phyloP scores from a whole-genome alignment of 23 tunicate species.

The Trididemnum miniatum region DNA sequence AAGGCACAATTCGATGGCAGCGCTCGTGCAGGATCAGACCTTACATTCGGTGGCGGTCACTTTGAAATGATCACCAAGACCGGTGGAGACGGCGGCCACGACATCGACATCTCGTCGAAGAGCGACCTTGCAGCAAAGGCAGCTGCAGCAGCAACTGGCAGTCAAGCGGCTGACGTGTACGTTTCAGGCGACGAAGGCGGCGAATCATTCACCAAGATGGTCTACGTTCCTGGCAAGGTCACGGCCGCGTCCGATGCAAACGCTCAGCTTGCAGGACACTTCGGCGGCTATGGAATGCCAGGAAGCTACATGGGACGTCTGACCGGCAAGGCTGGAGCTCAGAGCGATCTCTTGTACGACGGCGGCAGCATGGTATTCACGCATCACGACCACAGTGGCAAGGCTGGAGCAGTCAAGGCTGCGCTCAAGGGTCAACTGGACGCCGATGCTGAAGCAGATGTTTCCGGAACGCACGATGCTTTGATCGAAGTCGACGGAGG shows the following conservation, averaged over 20 bases:
- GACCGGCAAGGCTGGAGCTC: not conserved
- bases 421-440: constrained; percentile 7
- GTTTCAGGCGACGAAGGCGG: not conserved
- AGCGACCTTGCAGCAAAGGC: constrained; percentile 8
- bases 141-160: constrained; percentile 19
- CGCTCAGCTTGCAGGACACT: not conserved
- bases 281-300: constrained; percentile 7
- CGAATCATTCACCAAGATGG: not conserved
- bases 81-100: not conserved
- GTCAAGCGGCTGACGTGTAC: not conserved
- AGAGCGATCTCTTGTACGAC: constrained; percentile 12
- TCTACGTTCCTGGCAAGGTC: constrained; percentile 13
- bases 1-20: not conserved
- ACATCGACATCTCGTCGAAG: constrained; percentile 6
- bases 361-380: not conserved
- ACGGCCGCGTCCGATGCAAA: constrained; percentile 2
- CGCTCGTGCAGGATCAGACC: not conserved
- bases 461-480: constrained; percentile 2
- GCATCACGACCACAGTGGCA: constrained; percentile 5
- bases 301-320: constrained; percentile 2
- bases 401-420: constrained; percentile 4
- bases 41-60: constrained; percentile 11
- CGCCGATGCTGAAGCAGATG: not conserved
- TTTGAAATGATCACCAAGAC: constrained; percentile 15
- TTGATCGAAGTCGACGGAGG: constrained; percentile 10